A percentile compares a stretch with the other conserved stretches of the same genome.
Conservation (phyloP, 2,113 vertebrate species). For the Sterrhoptilus dennistouni region DNA sequence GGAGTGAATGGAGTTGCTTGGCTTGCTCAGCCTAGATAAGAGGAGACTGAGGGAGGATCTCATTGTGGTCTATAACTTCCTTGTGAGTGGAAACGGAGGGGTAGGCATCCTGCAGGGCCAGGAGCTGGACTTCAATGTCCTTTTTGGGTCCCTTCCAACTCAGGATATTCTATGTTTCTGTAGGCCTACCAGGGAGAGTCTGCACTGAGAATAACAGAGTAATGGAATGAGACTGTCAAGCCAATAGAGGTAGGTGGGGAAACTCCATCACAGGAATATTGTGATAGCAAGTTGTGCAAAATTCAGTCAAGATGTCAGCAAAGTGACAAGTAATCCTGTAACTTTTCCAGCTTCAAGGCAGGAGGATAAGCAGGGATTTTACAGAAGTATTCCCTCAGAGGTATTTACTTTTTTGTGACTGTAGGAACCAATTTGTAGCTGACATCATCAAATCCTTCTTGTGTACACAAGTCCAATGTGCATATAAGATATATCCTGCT, state of each 20-base stretch:
- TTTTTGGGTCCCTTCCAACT: not conserved
- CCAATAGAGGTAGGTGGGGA: too few relatives aligned
- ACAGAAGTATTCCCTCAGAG: not conserved
- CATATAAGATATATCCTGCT: not conserved
- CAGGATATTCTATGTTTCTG: not conserved
- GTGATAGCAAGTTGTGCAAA: not conserved
- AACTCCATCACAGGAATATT: rapidly evolving
- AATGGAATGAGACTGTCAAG: not conserved
- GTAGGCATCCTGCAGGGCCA: not conserved
- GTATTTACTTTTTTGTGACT: not conserved
- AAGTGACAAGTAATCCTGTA: not conserved
- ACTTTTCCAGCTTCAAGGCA: not conserved
- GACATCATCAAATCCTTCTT: not conserved
- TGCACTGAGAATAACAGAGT: not conserved
- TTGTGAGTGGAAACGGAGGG: not conserved
- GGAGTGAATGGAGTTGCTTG: not conserved
- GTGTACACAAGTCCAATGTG: not conserved
- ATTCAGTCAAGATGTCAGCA: not conserved
- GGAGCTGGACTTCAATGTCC: rapidly evolving
- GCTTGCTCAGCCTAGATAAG: not conserved
- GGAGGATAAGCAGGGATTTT: not conserved
- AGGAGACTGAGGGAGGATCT: not conserved
- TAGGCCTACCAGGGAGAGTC: not conserved
- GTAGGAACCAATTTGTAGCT: not conserved
- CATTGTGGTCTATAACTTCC: not conserved